A percentile compares a stretch with the other conserved stretches of the same genome.
phyloP scores from a whole-genome alignment of 2,113 vertebrate species.

The Tyrannus savana region DNA sequence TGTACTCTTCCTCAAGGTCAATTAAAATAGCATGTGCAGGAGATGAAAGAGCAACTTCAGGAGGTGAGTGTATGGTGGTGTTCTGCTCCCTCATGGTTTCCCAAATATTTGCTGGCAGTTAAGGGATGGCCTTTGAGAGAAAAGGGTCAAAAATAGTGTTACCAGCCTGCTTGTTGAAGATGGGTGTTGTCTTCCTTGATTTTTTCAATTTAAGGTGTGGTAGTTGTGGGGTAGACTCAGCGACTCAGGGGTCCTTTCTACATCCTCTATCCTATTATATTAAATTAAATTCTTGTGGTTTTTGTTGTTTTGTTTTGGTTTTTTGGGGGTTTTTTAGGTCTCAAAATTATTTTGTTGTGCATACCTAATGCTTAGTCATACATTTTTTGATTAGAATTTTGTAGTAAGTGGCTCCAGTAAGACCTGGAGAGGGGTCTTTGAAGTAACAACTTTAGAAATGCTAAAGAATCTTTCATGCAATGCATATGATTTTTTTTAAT shows the following conservation, averaged over 20 bases:
- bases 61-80: not conserved
- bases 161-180: not conserved
- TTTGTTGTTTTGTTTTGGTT: not conserved
- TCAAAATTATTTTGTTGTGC: not conserved
- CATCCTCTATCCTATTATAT: not conserved
- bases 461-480: not conserved
- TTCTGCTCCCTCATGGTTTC: not conserved
- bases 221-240: not conserved
- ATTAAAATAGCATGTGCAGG: not conserved
- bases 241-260: not conserved
- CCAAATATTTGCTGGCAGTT: not conserved
- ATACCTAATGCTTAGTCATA: not conserved
- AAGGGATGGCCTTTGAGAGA: not conserved
- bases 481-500: not conserved
- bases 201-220: not conserved
- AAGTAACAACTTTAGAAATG: not conserved
- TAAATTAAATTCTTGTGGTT: not conserved
- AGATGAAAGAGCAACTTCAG: not conserved
- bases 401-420: not conserved
- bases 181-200: not conserved
- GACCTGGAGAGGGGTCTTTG: not conserved
- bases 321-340: not conserved
- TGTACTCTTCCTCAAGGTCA: not conserved
- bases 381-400: not conserved
- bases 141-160: not conserved